phyloP scores from a whole-genome alignment of 2,888 invertebrate genomes.

The Brachylomia viminalis region DNA sequence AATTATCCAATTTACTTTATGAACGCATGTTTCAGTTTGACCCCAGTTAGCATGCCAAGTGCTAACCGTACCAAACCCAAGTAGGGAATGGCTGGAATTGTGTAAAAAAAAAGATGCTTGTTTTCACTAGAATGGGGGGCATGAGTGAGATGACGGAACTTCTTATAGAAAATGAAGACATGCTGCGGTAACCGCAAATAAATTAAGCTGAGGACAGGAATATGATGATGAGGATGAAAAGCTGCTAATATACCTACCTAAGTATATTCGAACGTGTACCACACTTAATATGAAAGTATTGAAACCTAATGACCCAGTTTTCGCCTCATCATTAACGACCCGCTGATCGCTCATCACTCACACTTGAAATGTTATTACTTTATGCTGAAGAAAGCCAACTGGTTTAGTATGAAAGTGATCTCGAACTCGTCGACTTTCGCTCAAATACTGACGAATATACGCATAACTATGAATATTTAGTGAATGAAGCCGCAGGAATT shows the following conservation, averaged over 20 bases:
- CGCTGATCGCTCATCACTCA: slow-evolving; percentile 56
- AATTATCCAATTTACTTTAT: no score
- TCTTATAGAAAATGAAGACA: neutral
- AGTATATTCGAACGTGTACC: neutral
- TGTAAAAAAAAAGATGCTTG: no score
- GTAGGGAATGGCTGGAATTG: no score
- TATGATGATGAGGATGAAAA: neutral
- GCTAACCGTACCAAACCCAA: no score
- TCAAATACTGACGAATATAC: slow-evolving; percentile 65
- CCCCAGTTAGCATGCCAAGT: no score
- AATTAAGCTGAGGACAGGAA: neutral
- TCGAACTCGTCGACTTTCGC: slow-evolving; percentile 77
- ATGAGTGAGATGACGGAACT: neutral
- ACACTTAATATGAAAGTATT: slow-evolving; percentile 20
- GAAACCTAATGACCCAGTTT: slow-evolving; percentile 19
- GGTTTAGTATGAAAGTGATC: slow-evolving; percentile 79
- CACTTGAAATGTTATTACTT: slow-evolving; percentile 69
- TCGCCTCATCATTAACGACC: slow-evolving; percentile 2
- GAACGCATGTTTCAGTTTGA: neutral
- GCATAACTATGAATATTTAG: slow-evolving; percentile 41
- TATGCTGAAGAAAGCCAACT: slow-evolving; percentile 85
- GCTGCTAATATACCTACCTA: neutral
- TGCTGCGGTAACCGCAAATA: neutral
- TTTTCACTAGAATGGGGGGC: neutral
- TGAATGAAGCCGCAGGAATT: neutral